These are phyloP conservation scores for Anthopleura sola DNA, from an alignment of 64 coral and sea anemone species.

Conservation along the genomic window DNA sequence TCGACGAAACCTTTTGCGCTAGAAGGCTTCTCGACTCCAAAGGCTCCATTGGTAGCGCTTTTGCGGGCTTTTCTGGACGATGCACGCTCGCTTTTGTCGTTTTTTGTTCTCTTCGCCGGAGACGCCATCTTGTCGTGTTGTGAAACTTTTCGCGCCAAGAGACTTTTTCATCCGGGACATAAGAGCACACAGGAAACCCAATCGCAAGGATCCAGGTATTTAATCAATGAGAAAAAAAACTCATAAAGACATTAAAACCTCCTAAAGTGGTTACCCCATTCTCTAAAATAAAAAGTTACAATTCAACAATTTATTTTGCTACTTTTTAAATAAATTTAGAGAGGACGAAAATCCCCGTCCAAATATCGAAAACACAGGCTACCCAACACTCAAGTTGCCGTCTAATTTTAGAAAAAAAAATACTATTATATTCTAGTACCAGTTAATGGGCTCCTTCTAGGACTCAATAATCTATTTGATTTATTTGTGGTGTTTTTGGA, in stretches of 20 bases:
- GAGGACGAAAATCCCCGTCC: neutral
- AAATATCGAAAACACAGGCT: neutral
- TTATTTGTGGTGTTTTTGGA: too few species aligned
- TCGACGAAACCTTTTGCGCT: constrained; percentile 50
- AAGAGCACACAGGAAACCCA: neutral
- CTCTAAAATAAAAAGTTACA: too few species aligned
- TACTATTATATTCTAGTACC: too few species aligned
- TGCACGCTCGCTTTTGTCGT: neutral
- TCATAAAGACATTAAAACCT: too few species aligned
- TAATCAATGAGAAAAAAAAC: too few species aligned
- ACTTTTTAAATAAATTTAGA: neutral
- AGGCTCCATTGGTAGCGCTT: neutral
- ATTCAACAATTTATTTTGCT: neutral
- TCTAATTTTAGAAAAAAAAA: too few species aligned
- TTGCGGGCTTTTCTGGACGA: constrained; percentile 6
- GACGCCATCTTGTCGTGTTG: constrained; percentile 7
- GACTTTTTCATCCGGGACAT: neutral
- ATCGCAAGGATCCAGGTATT: neutral
- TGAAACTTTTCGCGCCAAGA: neutral
- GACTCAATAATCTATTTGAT: too few species aligned
- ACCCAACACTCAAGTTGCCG: neutral
- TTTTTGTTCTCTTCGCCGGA: neutral
- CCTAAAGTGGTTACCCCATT: too few species aligned
- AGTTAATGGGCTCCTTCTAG: too few species aligned
- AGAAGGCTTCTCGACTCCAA: neutral